Percentiles rank a stretch among this genome's conserved stretches.
Evolutionary conservation across 2,797 vertebrate genomes (phyloP).

Genomic region (Tympanoctomys barrerae): DNA sequence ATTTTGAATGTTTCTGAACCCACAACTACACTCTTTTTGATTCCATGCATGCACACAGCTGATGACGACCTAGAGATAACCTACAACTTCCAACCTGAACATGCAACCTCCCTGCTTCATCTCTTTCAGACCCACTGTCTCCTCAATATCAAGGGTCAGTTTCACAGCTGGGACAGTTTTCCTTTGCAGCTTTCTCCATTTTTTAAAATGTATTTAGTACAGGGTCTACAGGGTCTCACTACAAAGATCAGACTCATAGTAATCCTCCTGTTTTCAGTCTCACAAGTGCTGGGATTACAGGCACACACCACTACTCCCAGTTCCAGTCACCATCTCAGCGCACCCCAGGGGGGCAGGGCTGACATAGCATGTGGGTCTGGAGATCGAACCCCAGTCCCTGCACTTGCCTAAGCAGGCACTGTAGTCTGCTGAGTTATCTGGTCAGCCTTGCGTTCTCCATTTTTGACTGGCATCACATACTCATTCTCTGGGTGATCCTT

Average conservation of each 20-base stretch:
- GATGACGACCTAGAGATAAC: background rate
- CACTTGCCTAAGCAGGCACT: no score
- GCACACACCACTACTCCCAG: no score
- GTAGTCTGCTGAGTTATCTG: no score
- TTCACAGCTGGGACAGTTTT: slow-evolving; percentile 65
- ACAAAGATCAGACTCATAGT: no score
- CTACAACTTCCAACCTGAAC: no score
- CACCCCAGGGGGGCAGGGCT: no score
- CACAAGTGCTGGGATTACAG: no score
- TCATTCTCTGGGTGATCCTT: slow-evolving; percentile 41
- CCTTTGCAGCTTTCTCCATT: slow-evolving; percentile 47
- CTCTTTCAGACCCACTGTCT: slow-evolving; percentile 26
- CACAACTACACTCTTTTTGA: background rate
- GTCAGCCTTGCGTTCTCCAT: background rate
- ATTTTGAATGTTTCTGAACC: background rate
- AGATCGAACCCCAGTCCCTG: no score
- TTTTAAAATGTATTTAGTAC: background rate
- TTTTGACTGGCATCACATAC: slow-evolving; percentile 33
- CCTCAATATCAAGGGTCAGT: slow-evolving; percentile 58
- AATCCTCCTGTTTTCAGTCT: no score
- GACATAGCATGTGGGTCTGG: no score
- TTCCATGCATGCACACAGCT: fast-evolving
- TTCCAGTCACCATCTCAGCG: no score
- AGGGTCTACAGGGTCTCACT: no score
- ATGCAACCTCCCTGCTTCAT: background rate